Percentiles rank a stretch among this genome's conserved stretches.
These are phyloP conservation scores for Gopherus evgoodei DNA, from an alignment of 2,113 vertebrate genomes.

Conservation along the genomic window DNA sequence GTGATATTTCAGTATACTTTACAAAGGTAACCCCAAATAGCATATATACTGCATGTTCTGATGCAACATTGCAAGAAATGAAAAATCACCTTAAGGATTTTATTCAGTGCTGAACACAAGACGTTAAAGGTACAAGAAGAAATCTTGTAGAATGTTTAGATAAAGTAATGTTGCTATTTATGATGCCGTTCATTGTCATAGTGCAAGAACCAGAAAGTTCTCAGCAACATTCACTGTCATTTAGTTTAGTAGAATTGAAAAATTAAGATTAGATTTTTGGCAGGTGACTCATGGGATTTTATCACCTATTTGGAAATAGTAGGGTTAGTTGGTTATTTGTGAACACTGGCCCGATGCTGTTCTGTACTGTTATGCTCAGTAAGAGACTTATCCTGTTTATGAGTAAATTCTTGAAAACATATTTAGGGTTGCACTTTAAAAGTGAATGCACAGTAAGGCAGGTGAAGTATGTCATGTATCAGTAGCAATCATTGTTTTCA, in stretches of 20 bases:
- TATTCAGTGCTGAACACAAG: background rate
- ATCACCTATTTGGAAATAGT: background rate
- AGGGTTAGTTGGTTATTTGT: background rate
- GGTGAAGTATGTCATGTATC: background rate
- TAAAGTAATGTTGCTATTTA: background rate
- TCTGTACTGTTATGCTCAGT: background rate
- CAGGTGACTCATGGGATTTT: background rate
- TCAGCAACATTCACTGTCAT: background rate
- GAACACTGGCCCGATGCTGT: background rate
- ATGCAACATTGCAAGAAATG: background rate
- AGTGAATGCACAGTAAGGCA: background rate
- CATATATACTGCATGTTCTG: background rate
- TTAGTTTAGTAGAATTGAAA: background rate
- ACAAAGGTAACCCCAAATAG: background rate
- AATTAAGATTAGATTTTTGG: background rate
- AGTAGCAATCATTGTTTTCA: background rate
- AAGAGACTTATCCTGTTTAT: background rate
- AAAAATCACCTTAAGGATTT: background rate
- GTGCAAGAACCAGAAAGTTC: background rate
- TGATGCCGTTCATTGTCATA: background rate
- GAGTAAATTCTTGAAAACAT: background rate
- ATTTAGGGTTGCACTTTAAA: background rate
- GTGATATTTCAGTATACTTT: background rate
- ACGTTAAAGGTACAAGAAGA: background rate
- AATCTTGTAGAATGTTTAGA: background rate